Conservation (phyloP, 2,113 vertebrate genomes). For the Phrynocephalus versicolor region DNA sequence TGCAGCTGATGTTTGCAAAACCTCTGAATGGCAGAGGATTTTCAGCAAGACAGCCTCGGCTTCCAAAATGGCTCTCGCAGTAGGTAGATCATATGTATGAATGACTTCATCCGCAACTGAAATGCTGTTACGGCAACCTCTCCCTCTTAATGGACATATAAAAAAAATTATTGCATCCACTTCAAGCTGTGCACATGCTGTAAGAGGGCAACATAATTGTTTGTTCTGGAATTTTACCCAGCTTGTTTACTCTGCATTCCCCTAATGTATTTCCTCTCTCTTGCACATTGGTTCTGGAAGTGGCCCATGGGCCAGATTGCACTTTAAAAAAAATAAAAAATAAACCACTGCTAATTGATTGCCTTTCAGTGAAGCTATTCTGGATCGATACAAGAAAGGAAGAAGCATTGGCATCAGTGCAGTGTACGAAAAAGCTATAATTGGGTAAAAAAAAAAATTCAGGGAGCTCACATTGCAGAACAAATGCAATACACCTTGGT, state of each 20-base stretch:
- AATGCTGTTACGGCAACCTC: constrained; percentile 53
- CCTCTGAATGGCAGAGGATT: neutral
- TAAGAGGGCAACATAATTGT: constrained; percentile 35
- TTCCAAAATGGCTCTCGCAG: constrained; percentile 21
- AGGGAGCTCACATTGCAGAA: neutral
- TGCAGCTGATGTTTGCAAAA: neutral
- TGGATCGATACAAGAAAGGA: constrained; percentile 14
- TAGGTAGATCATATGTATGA: constrained; percentile 30
- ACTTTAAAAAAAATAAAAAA: too few species aligned
- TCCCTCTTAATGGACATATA: constrained; percentile 54
- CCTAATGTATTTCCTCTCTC: neutral
- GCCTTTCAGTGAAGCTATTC: constrained; percentile 1
- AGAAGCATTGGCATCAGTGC: constrained; percentile 9
- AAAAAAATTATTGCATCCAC: constrained; percentile 28
- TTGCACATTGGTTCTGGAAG: neutral
- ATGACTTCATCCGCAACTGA: constrained; percentile 44
- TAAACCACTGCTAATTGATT: too few species aligned
- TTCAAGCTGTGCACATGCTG: constrained; percentile 31
- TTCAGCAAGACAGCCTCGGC: constrained; percentile 7
- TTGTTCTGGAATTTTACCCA: constrained; percentile 23
- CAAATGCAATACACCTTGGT: neutral
- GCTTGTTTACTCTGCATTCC: constrained; percentile 8
- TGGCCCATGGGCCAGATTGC: too few species aligned
- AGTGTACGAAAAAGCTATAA: neutral
- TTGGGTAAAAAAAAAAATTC: neutral